Percentiles rank a stretch among this genome's conserved stretches.
phyloP scores from a whole-genome alignment of 2,888 invertebrate genomes.

The Nymphalis urticae region DNA sequence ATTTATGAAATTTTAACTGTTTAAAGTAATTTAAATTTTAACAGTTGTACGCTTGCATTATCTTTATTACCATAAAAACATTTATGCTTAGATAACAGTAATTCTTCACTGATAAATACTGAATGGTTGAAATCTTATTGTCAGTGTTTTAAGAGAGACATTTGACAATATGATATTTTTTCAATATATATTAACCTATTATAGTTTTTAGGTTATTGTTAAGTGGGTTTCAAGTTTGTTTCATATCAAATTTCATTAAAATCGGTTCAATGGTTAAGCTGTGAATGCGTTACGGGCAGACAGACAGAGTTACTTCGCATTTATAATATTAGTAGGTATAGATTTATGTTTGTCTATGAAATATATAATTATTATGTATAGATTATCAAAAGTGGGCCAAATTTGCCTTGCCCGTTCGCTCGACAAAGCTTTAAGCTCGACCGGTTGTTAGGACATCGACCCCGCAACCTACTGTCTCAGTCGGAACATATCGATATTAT shows the following conservation, averaged over 20 bases:
- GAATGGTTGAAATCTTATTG: no score
- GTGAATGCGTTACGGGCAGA: no score
- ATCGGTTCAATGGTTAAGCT: no score
- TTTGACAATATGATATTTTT: background rate
- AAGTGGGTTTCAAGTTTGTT: background rate
- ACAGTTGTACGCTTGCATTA: no score
- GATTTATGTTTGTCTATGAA: constrained; percentile 5
- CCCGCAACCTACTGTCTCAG: constrained; percentile 71
- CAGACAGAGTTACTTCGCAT: no score
- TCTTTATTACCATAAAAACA: no score
- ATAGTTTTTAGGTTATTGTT: background rate
- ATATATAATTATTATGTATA: constrained; percentile 32
- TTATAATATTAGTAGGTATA: background rate
- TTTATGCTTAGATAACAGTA: no score
- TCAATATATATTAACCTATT: background rate
- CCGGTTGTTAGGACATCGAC: constrained; percentile 76
- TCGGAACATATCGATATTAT: constrained; percentile 46
- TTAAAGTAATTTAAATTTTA: no score
- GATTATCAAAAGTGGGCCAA: constrained; percentile 72
- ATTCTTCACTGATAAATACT: no score
- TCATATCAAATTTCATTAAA: no score
- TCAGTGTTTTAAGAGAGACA: background rate
- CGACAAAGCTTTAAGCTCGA: constrained; percentile 72
- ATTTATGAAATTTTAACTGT: no score
- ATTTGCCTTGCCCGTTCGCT: constrained; percentile 65